Evolutionary conservation across 2,888 invertebrate genomes (phyloP).

Genomic region (Trichogramma evanescens): DNA sequence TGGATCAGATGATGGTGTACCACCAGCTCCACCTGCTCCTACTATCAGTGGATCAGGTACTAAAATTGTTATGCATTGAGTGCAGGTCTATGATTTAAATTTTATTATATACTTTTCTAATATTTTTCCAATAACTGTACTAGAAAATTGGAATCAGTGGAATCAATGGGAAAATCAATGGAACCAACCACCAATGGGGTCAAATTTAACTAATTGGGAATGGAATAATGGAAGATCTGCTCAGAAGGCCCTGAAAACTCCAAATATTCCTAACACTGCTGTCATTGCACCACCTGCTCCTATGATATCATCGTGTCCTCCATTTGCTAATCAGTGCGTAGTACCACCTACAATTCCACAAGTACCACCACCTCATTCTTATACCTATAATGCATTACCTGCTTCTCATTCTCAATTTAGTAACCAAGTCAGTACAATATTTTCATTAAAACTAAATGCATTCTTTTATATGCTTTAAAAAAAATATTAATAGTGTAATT

Average conservation of each 20-base stretch:
- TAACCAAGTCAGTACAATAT: conserved; percentile 34
- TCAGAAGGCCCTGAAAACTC: conserved; percentile 39
- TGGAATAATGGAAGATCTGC: conserved; percentile 43
- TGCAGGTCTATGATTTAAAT: neutral
- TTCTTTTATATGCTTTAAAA: neutral
- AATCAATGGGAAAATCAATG: conserved; percentile 41
- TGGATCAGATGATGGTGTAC: conserved; percentile 56
- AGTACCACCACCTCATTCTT: conserved; percentile 33
- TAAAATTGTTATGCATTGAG: neutral
- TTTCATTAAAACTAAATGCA: neutral
- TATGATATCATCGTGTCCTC: conserved; percentile 31
- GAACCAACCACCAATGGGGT: conserved; percentile 39
- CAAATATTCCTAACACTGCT: conserved; percentile 30
- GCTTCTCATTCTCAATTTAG: conserved; percentile 31
- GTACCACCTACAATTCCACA: conserved; percentile 35
- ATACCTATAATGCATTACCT: conserved; percentile 38
- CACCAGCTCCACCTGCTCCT: conserved; percentile 45
- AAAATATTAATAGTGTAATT: neutral
- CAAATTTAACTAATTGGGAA: conserved; percentile 40
- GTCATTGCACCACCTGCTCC: conserved; percentile 39
- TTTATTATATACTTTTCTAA: neutral
- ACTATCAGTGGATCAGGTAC: conserved; percentile 43
- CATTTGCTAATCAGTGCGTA: conserved; percentile 20
- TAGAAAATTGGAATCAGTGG: conserved; percentile 41
- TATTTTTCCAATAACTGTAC: neutral